These are phyloP conservation scores for Cepaea nemoralis DNA, from an alignment of 1,140 invertebrate species.

Conservation along the genomic window DNA sequence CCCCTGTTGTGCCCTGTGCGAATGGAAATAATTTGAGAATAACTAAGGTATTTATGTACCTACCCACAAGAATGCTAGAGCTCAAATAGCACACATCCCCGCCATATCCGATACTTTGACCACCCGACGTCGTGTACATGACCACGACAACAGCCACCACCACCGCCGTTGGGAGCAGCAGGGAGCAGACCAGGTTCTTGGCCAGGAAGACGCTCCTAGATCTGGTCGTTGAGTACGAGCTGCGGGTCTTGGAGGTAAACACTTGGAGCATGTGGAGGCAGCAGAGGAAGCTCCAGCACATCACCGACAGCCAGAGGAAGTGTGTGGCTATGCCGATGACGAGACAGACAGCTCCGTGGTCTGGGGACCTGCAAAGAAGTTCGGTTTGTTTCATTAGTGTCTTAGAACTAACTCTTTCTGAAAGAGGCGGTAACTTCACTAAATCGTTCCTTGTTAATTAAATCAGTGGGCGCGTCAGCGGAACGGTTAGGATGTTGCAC, in stretches of 20 bases:
- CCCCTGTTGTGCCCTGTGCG: too few relatives aligned
- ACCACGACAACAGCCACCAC: not conserved
- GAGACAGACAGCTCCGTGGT: not conserved
- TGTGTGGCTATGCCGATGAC: conserved; percentile 11
- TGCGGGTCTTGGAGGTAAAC: conserved; percentile 1
- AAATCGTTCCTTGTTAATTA: too few relatives aligned
- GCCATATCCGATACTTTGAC: not conserved
- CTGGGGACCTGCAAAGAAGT: not conserved
- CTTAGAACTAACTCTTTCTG: too few relatives aligned
- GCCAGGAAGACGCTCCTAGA: not conserved
- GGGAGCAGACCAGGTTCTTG: not conserved
- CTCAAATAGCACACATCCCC: not conserved
- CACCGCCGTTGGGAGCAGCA: not conserved
- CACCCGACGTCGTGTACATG: not conserved
- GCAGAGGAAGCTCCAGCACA: conserved; percentile 11
- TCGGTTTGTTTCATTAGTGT: too few relatives aligned
- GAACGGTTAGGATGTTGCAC: too few relatives aligned
- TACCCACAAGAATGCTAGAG: not conserved
- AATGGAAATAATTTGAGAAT: too few relatives aligned
- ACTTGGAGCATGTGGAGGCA: conserved; percentile 27
- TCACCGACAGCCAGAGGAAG: conserved; percentile 23
- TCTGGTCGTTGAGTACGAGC: not conserved
- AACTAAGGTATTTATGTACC: too few relatives aligned
- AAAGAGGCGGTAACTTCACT: too few relatives aligned
- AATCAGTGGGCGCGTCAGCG: too few relatives aligned